phyloP scores from a whole-genome alignment of 2,113 vertebrate genomes.

The Triplophysa dalaica region DNA sequence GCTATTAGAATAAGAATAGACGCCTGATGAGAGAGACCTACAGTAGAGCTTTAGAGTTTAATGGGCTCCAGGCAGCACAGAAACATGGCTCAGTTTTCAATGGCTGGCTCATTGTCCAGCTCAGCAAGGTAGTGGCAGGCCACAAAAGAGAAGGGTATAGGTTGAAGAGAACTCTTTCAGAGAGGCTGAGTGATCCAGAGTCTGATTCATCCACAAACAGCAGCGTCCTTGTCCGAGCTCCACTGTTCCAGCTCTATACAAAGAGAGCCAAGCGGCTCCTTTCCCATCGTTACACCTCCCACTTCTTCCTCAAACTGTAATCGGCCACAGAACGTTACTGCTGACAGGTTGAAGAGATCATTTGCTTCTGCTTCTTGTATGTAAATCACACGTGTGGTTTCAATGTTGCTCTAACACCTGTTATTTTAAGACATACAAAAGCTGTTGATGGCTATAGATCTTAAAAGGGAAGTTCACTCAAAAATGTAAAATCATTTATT shows the following conservation, averaged over 20 bases:
- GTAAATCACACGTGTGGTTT: background rate
- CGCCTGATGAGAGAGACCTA: constrained; percentile 52
- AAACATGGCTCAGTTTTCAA: constrained; percentile 52
- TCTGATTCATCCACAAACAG: constrained; percentile 47
- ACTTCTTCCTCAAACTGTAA: constrained; percentile 34
- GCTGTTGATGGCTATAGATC: background rate
- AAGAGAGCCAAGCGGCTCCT: constrained; percentile 37
- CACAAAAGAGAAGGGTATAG: constrained; percentile 50
- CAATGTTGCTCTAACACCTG: background rate
- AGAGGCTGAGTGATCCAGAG: constrained; percentile 33
- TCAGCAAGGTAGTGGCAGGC: constrained; percentile 55
- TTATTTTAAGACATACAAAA: background rate
- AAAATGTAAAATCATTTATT: too few species aligned
- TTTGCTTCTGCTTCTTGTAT: constrained; percentile 13
- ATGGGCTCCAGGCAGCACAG: constrained; percentile 50
- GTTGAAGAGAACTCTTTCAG: constrained; percentile 54
- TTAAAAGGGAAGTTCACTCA: too few species aligned
- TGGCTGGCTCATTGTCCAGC: constrained; percentile 52
- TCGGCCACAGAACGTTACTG: constrained; percentile 41
- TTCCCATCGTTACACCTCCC: constrained; percentile 41
- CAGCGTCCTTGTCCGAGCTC: constrained; percentile 47
- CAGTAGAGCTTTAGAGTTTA: constrained; percentile 54
- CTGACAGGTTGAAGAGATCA: constrained; percentile 7
- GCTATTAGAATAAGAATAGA: constrained; percentile 57
- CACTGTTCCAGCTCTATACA: constrained; percentile 37